phyloP scores from a whole-genome alignment of 2,113 vertebrate genomes.

The Carassius auratus region DNA sequence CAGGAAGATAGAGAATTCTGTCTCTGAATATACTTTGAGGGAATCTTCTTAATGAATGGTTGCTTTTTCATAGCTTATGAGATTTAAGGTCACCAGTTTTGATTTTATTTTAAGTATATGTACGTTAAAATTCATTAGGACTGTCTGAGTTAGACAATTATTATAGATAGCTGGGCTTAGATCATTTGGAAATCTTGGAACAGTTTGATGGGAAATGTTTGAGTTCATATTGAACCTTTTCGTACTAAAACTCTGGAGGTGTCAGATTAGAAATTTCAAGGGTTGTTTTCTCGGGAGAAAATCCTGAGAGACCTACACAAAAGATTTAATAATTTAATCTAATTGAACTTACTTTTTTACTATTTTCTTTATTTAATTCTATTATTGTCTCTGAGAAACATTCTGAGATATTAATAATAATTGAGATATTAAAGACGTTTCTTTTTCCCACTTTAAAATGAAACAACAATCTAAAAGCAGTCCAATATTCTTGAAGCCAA shows the following conservation, averaged over 20 bases:
- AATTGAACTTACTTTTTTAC: no score
- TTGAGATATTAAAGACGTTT: no score
- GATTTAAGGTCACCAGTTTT: neutral
- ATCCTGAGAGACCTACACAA: neutral
- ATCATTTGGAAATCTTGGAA: constrained; percentile 1
- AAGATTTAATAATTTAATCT: no score
- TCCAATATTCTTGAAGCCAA: constrained; percentile 53
- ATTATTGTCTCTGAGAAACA: neutral
- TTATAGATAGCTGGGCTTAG: no score
- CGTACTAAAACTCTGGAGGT: neutral
- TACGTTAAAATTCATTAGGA: neutral
- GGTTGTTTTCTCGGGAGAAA: neutral
- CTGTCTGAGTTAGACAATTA: neutral
- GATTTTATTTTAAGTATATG: neutral
- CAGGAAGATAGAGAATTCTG: neutral
- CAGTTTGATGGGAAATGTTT: neutral
- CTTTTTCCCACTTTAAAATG: no score
- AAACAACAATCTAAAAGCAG: neutral
- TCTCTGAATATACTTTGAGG: neutral
- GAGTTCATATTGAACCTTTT: neutral
- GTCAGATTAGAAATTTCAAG: no score
- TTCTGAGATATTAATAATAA: no score
- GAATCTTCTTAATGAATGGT: neutral
- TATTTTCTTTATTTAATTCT: neutral
- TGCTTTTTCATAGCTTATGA: neutral